These are phyloP conservation scores for Enteromius fasciolatus DNA, from an alignment of 2,797 vertebrate genomes.

Conservation along the genomic window DNA sequence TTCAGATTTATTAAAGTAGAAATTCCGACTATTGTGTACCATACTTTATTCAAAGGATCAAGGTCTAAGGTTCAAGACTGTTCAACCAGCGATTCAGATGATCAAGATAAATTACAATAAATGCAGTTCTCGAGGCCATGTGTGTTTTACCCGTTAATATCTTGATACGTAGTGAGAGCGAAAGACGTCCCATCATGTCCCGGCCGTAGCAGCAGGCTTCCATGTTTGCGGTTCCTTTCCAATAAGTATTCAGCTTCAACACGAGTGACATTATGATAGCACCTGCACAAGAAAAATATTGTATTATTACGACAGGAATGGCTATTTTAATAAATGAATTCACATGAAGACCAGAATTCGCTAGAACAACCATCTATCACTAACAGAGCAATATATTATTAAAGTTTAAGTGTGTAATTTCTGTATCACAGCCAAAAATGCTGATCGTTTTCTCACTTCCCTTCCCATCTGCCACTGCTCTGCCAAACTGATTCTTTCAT, in stretches of 20 bases:
- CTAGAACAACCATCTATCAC: not conserved
- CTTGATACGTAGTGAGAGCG: slow-evolving; percentile 80
- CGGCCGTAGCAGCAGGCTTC: slow-evolving; percentile 83
- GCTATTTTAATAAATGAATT: not conserved
- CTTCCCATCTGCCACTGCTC: not conserved
- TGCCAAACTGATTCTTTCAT: not conserved
- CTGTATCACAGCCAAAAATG: not conserved
- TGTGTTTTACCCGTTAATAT: slow-evolving; percentile 69
- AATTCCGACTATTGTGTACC: not conserved
- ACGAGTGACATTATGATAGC: slow-evolving; percentile 77
- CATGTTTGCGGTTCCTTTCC: slow-evolving; percentile 71
- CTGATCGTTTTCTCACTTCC: not conserved
- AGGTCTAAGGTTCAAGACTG: not conserved
- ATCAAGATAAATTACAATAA: not conserved
- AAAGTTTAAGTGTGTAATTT: not conserved
- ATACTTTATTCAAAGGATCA: not conserved
- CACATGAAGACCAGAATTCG: not conserved
- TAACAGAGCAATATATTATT: not conserved
- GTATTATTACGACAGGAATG: not conserved
- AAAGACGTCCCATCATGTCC: slow-evolving; percentile 65
- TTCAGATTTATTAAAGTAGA: not conserved
- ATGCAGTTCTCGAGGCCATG: not conserved
- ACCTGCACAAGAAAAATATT: slow-evolving; percentile 66
- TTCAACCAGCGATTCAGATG: not conserved
- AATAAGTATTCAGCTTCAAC: slow-evolving; percentile 81